Percentiles rank a stretch among this genome's conserved stretches.
Conservation (phyloP, 2,113 vertebrate species). For the Tupaia chinensis region DNA sequence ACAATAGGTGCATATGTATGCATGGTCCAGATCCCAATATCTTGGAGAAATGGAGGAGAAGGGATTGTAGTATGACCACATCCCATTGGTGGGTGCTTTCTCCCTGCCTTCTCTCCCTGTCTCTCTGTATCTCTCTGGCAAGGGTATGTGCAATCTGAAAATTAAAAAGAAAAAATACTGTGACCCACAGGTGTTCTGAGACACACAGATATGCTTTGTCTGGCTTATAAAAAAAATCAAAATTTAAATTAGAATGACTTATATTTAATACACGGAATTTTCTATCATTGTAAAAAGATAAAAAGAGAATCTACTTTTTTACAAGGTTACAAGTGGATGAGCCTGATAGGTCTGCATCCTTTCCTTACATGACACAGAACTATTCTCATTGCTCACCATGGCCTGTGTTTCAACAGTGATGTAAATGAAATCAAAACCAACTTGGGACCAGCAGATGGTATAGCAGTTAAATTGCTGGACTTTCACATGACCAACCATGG, state of each 20-base stretch:
- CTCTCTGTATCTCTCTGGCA: too few species aligned
- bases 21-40: too few species aligned
- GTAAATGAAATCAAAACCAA: neutral
- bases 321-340: neutral
- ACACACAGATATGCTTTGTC: neutral
- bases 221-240: neutral
- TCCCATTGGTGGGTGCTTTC: too few species aligned
- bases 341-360: neutral
- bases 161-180: too few species aligned
- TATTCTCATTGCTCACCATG: neutral
- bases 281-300: neutral
- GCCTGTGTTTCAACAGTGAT: neutral
- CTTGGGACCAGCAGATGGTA: neutral
- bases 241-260: neutral
- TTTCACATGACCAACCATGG: too few species aligned
- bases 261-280: neutral
- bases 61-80: too few species aligned
- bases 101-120: too few species aligned
- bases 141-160: too few species aligned
- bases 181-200: too few species aligned
- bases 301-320: neutral
- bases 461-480: too few species aligned
- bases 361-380: rapidly evolving
- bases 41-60: too few species aligned
- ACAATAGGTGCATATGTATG: too few species aligned